Percentiles rank a stretch among this genome's conserved stretches.
Evolutionary conservation across 1,140 invertebrate species (phyloP).

Genomic region (Bombus superbus): DNA sequence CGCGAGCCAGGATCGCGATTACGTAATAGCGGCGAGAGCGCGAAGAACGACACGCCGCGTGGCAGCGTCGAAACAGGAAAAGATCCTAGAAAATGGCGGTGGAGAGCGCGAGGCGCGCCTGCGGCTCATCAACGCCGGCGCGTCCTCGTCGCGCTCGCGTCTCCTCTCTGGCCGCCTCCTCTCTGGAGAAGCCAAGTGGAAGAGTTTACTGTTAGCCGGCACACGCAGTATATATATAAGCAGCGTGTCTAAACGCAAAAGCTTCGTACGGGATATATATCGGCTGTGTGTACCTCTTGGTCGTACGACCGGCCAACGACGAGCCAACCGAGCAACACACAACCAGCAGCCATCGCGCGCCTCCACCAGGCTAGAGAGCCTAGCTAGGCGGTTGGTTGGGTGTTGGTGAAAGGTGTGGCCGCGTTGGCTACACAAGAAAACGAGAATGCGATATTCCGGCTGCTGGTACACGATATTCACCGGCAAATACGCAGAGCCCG

Average conservation of each 20-base stretch:
- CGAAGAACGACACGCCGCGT: background rate
- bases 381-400: conserved; percentile 61
- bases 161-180: conserved; percentile 13
- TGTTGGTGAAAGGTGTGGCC: conserved; percentile 82
- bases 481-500: conserved; percentile 33
- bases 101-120: background rate
- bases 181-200: conserved; percentile 48
- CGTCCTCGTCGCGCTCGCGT: background rate
- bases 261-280: conserved; percentile 33
- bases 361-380: conserved; percentile 41
- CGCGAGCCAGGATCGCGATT: background rate
- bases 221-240: conserved; percentile 44
- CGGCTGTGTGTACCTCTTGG: background rate
- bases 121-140: conserved; percentile 31
- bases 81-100: conserved; percentile 39
- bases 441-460: conserved; percentile 79
- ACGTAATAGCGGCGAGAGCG: background rate
- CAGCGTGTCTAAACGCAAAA: conserved; percentile 5
- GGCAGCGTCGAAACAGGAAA: background rate
- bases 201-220: conserved; percentile 77
- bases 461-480: conserved; percentile 51
- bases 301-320: conserved; percentile 13
- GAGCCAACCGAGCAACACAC: conserved; percentile 38
- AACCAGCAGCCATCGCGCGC: conserved; percentile 13
- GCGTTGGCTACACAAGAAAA: conserved; percentile 75